A percentile compares a stretch with the other conserved stretches of the same genome.
These are phyloP conservation scores for Perodicticus potto DNA, from an alignment of 2,797 vertebrate species.

Conservation along the genomic window DNA sequence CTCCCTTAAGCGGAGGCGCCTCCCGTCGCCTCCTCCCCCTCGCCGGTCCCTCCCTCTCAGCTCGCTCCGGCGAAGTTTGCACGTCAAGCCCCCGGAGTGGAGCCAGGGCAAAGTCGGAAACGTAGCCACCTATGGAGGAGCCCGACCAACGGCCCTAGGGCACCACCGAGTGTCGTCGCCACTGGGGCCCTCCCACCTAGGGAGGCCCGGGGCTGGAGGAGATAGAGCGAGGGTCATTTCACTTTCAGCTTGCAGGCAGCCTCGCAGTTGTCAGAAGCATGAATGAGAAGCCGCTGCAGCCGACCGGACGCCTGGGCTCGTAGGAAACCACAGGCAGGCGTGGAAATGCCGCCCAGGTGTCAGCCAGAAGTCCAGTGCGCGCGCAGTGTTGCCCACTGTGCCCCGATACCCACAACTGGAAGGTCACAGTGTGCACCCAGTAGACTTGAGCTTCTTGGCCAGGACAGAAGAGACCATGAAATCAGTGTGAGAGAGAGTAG, in stretches of 20 bases:
- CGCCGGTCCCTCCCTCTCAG: conserved; percentile 82
- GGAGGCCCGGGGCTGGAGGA: not conserved
- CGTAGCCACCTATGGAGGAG: conserved; percentile 58
- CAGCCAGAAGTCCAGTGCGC: not conserved
- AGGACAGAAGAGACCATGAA: not conserved
- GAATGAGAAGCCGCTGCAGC: conserved; percentile 58
- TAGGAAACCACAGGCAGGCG: not conserved
- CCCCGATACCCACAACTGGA: not conserved
- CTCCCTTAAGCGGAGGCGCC: conserved; percentile 84
- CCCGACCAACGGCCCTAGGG: not conserved
- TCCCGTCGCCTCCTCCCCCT: conserved; percentile 81
- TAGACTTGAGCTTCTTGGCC: not conserved
- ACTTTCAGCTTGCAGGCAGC: not conserved
- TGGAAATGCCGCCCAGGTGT: conserved; percentile 48
- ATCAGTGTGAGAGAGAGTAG: not conserved
- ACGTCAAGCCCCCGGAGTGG: conserved; percentile 83
- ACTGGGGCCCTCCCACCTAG: not conserved
- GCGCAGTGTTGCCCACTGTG: not conserved
- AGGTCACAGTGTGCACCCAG: not conserved
- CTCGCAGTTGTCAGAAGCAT: conserved; percentile 66
- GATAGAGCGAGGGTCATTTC: not conserved
- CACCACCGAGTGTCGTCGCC: not conserved
- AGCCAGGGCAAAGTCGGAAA: conserved; percentile 78
- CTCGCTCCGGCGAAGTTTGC: conserved; percentile 84
- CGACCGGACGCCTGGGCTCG: not conserved